Evolutionary conservation across 2,888 invertebrate genomes (phyloP).

Genomic region (Heliconius aoede): DNA sequence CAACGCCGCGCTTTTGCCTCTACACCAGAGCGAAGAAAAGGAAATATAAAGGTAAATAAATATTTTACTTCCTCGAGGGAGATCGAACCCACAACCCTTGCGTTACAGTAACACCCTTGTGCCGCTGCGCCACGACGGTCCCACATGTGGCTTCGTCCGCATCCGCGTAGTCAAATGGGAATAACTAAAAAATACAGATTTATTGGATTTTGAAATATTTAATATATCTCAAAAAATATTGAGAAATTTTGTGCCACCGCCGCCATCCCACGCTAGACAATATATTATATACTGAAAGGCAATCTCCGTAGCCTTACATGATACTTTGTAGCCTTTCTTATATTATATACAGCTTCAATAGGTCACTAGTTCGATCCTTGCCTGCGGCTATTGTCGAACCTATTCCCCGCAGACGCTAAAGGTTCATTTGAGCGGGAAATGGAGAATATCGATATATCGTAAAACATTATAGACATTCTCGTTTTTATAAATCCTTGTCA

Average conservation of each 20-base stretch:
- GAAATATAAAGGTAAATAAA: too few species aligned
- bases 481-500: not conserved
- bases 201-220: too few species aligned
- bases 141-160: too few species aligned
- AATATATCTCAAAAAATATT: not conserved
- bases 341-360: not conserved
- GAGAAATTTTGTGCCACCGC: not conserved
- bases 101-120: too few species aligned
- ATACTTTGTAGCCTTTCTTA: too few species aligned
- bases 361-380: conserved; percentile 20
- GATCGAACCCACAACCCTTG: too few species aligned
- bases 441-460: not conserved
- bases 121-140: too few species aligned
- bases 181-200: too few species aligned
- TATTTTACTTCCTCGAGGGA: too few species aligned
- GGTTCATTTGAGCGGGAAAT: conserved; percentile 12
- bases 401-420: conserved; percentile 17
- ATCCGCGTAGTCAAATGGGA: too few species aligned
- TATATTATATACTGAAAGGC: not conserved
- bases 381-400: conserved; percentile 1
- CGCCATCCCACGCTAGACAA: not conserved
- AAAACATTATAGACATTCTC: not conserved
- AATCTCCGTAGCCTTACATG: not conserved
- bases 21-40: too few species aligned
- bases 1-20: too few species aligned